Percentiles rank a stretch among this genome's conserved stretches.
Evolutionary conservation across 2,888 invertebrate genomes (phyloP).

Genomic region (Mantis religiosa): DNA sequence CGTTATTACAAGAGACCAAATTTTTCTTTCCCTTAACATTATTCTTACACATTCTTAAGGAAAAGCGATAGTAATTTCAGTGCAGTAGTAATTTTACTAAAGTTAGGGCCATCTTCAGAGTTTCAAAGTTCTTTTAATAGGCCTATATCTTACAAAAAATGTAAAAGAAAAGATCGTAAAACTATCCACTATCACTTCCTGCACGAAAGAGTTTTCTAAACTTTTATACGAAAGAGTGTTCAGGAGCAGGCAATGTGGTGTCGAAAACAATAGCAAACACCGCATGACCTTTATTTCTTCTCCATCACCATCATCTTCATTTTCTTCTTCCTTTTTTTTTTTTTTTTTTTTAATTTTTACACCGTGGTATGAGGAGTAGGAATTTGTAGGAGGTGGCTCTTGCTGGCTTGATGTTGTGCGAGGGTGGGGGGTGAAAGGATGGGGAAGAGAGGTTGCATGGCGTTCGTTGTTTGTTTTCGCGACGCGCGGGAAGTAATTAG

Average conservation of each 20-base stretch:
- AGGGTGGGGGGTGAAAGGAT: background rate
- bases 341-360: background rate
- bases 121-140: slow-evolving; percentile 14
- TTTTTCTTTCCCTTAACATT: background rate
- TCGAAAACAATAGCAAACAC: slow-evolving; percentile 23
- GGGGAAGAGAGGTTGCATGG: background rate
- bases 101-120: slow-evolving; percentile 5
- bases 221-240: background rate
- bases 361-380: background rate
- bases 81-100: slow-evolving; percentile 16
- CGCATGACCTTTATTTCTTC: slow-evolving; percentile 3
- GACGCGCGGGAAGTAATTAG: slow-evolving; percentile 30
- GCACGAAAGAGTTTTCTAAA: background rate
- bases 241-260: background rate
- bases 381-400: background rate
- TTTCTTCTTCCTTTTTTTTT: background rate
- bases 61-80: background rate
- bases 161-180: background rate
- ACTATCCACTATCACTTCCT: background rate
- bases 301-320: background rate
- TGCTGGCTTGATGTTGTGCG: background rate
- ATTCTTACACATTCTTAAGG: background rate
- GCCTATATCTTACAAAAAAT: background rate
- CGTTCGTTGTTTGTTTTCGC: slow-evolving; percentile 23
- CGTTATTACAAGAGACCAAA: background rate